Percentiles rank a stretch among this genome's conserved stretches.
Conservation (phyloP, 2,888 invertebrate genomes). For the Drosophila sordidula region DNA sequence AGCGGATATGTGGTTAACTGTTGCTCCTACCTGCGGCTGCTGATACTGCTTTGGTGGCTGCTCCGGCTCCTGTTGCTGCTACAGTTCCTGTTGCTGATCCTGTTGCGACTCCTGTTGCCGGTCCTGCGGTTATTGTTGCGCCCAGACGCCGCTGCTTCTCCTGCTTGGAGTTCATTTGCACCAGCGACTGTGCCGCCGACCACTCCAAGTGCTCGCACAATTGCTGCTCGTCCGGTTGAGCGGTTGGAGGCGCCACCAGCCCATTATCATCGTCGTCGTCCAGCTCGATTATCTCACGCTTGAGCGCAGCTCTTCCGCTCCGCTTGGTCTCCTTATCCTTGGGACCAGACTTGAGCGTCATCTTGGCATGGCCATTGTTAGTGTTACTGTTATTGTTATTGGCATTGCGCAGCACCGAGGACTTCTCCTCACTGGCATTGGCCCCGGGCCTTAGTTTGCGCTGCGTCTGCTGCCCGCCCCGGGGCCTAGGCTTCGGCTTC, state of each 20-base stretch:
- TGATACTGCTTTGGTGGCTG: conserved; percentile 31
- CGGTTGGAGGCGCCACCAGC: conserved; percentile 8
- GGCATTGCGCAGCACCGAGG: conserved; percentile 69
- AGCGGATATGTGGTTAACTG: conserved; percentile 63
- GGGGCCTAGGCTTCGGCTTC: conserved; percentile 20
- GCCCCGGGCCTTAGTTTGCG: conserved; percentile 53
- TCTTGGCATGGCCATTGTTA: conserved; percentile 54
- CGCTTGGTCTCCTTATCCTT: conserved; percentile 60
- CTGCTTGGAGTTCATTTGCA: conserved; percentile 84
- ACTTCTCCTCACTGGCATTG: conserved; percentile 55
- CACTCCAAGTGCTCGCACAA: conserved; percentile 83
- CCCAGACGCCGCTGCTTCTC: conserved; percentile 73
- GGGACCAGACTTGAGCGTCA: conserved; percentile 50
- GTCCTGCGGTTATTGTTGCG: conserved; percentile 10
- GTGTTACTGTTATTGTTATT: conserved; percentile 59
- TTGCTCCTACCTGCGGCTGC: conserved; percentile 60
- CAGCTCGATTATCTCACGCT: conserved; percentile 66
- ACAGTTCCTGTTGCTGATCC: conserved; percentile 9
- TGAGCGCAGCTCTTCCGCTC: conserved; percentile 58
- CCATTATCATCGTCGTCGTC: conserved; percentile 33
- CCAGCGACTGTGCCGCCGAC: conserved; percentile 84
- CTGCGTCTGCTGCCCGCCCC: conserved; percentile 24
- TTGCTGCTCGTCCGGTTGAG: conserved; percentile 57
- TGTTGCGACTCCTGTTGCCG: conserved; percentile 18
- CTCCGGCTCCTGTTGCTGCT: conserved; percentile 38